phyloP scores from a whole-genome alignment of 2,113 vertebrate genomes.

The Podiceps cristatus region DNA sequence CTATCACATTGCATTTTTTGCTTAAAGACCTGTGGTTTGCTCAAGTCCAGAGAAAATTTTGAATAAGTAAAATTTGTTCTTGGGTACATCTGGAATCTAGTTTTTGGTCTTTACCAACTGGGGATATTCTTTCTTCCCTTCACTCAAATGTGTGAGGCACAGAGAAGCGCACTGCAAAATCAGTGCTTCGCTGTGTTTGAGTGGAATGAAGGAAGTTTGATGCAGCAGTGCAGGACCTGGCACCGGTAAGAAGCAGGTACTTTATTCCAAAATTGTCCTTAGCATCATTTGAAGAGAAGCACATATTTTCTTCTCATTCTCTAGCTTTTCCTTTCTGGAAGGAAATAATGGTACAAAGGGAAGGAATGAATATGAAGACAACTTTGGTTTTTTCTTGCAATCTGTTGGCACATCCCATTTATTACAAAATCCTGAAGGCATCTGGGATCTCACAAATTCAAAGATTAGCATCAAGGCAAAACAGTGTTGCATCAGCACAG shows the following conservation, averaged over 20 bases:
- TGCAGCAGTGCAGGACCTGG: neutral
- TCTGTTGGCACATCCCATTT: neutral
- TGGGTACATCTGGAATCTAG: neutral
- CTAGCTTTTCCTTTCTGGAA: neutral
- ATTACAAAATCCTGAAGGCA: neutral
- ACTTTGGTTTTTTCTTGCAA: neutral
- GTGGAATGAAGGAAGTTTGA: neutral
- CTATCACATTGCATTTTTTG: neutral
- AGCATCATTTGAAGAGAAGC: neutral
- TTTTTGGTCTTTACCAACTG: neutral
- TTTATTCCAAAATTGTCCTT: neutral
- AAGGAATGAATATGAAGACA: neutral
- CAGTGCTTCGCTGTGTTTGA: neutral
- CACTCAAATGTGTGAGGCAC: neutral
- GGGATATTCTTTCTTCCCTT: neutral
- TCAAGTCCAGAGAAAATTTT: neutral
- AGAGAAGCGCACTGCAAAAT: neutral
- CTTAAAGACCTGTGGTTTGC: neutral
- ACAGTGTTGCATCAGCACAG: neutral
- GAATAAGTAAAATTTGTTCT: neutral
- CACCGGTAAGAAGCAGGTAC: neutral
- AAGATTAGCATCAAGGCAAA: neutral
- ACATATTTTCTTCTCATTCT: accelerated
- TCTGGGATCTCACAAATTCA: neutral
- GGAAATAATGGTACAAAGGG: neutral